These are phyloP conservation scores for Protodeltote pygarga DNA, from an alignment of 2,888 invertebrate species.

Conservation along the genomic window DNA sequence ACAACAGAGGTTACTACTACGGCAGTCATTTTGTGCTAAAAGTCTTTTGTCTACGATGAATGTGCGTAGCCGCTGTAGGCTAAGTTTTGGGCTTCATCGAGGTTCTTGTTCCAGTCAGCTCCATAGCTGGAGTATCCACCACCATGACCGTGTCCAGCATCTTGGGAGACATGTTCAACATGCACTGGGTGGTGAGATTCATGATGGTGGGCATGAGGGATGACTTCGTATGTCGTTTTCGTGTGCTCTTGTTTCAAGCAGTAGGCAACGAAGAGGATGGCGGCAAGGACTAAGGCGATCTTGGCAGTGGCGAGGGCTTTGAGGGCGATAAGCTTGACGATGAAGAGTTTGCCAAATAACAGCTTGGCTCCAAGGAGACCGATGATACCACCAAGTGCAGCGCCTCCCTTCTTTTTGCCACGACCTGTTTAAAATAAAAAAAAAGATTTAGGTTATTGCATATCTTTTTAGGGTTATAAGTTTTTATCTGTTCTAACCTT, in stretches of 20 bases:
- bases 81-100: slow-evolving; percentile 89
- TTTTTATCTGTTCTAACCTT: too few relatives aligned
- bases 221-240: slow-evolving; percentile 81
- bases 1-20: slow-evolving; percentile 69
- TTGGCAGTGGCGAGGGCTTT: slow-evolving; percentile 94
- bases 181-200: slow-evolving; percentile 88
- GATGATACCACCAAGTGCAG: slow-evolving; percentile 90
- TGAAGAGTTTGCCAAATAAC: slow-evolving; percentile 87
- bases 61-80: slow-evolving; percentile 90
- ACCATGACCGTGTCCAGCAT: slow-evolving; percentile 70
- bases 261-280: slow-evolving; percentile 87
- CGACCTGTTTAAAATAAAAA: slow-evolving; percentile 85
- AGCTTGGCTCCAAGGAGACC: slow-evolving; percentile 86
- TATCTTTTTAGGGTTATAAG: neutral
- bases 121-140: slow-evolving; percentile 72
- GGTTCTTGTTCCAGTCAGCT: slow-evolving; percentile 85
- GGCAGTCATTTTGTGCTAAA: slow-evolving; percentile 24
- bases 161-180: slow-evolving; percentile 81
- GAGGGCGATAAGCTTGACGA: slow-evolving; percentile 93
- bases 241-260: slow-evolving; percentile 79
- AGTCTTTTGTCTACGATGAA: slow-evolving; percentile 58
- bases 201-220: slow-evolving; percentile 84
- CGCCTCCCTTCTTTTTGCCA: slow-evolving; percentile 90
- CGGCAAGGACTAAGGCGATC: slow-evolving; percentile 91
- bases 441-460: neutral